Conservation (phyloP, 2,797 vertebrate species). For the Anisognathus igniventris region DNA sequence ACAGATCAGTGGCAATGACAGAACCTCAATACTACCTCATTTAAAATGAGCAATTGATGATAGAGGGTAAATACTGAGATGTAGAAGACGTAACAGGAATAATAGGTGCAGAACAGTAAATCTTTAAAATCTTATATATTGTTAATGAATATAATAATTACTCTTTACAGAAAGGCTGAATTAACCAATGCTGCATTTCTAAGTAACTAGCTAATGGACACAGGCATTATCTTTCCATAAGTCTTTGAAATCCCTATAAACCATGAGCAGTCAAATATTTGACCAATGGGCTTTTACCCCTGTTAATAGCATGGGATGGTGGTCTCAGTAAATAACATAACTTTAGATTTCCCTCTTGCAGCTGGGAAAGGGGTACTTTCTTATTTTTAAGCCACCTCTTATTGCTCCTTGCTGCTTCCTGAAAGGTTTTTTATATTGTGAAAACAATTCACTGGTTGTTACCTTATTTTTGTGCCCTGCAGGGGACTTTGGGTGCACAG, state of each 20-base stretch:
- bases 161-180: conserved; percentile 54
- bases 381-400: conserved; percentile 2
- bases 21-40: conserved; percentile 34
- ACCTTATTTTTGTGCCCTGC: conserved; percentile 12
- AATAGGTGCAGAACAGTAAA: conserved; percentile 38
- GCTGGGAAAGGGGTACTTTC: not conserved
- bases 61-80: not conserved
- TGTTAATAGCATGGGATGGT: conserved; percentile 38
- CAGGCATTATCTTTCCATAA: conserved; percentile 40
- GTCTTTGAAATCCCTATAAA: conserved; percentile 51
- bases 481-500: not conserved
- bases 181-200: conserved; percentile 48
- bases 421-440: conserved; percentile 34
- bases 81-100: not conserved
- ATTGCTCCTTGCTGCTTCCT: not conserved
- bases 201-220: conserved; percentile 62
- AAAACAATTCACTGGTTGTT: conserved; percentile 49
- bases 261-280: conserved; percentile 25
- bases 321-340: conserved; percentile 37
- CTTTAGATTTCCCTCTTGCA: not conserved
- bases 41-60: conserved; percentile 44
- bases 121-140: conserved; percentile 64
- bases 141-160: conserved; percentile 68
- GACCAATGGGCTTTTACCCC: conserved; percentile 47
- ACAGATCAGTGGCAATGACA: conserved; percentile 48